phyloP scores from a whole-genome alignment of 2,888 invertebrate genomes.

The Polyploca ridens region DNA sequence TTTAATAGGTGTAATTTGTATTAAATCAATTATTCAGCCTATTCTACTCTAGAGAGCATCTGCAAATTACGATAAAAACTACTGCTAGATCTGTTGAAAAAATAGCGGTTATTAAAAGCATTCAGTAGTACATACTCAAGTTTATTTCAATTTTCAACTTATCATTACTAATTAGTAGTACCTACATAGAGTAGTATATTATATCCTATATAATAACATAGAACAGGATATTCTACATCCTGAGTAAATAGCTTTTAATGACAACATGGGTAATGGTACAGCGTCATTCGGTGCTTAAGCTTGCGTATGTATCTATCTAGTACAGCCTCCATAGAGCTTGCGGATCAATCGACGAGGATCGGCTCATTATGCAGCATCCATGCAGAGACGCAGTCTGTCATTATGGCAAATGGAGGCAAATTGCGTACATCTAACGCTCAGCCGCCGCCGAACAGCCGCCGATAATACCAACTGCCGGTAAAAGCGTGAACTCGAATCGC shows the following conservation, averaged over 20 bases:
- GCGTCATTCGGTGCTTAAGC: constrained; percentile 19
- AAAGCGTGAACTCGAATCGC: constrained; percentile 68
- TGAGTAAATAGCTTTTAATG: constrained; percentile 45
- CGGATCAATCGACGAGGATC: constrained; percentile 72
- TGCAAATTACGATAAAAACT: too few relatives aligned
- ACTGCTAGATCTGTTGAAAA: too few relatives aligned
- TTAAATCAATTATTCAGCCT: too few relatives aligned
- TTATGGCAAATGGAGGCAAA: constrained; percentile 82
- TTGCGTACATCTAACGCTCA: constrained; percentile 81
- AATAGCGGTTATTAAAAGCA: too few relatives aligned
- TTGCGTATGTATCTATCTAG: constrained; percentile 11
- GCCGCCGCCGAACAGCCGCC: constrained; percentile 50
- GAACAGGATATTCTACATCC: constrained; percentile 21
- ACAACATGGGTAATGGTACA: constrained; percentile 26
- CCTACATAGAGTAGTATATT: constrained; percentile 11
- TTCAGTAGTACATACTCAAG: too few relatives aligned
- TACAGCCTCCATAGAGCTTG: constrained; percentile 29
- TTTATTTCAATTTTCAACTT: too few relatives aligned
- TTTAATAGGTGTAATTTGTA: too few relatives aligned
- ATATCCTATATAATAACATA: neutral
- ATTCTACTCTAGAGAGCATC: too few relatives aligned
- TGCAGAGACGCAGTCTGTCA: constrained; percentile 74
- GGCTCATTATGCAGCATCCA: constrained; percentile 81
- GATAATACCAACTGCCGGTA: constrained; percentile 65
- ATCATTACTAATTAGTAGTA: neutral